Conservation (phyloP, 2,888 invertebrate genomes). For the Stenichneumon culpator region DNA sequence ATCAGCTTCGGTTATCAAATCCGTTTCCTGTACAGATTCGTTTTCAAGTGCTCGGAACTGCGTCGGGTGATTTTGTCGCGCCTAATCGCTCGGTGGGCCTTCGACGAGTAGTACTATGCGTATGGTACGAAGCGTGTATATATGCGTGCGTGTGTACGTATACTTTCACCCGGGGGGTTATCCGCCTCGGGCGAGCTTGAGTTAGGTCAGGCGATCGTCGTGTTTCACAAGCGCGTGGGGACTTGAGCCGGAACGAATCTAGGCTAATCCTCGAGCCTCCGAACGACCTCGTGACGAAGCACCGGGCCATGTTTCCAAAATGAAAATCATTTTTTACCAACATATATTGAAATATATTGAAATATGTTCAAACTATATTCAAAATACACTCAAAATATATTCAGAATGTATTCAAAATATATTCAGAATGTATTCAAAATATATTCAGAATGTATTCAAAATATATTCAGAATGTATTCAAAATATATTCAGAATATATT, state of each 20-base stretch:
- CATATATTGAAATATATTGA: neutral
- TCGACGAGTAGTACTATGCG: neutral
- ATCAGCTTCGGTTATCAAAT: conserved; percentile 6
- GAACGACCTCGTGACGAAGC: conserved; percentile 18
- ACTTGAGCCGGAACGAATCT: neutral
- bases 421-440: too few relatives aligned
- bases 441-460: neutral
- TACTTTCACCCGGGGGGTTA: conserved; percentile 1
- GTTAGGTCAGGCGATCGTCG: conserved; percentile 61
- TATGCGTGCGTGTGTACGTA: neutral
- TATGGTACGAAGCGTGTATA: neutral
- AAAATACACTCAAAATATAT: neutral
- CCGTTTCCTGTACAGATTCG: conserved; percentile 3
- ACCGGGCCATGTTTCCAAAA: neutral
- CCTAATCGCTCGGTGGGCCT: neutral
- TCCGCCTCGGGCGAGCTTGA: conserved; percentile 46
- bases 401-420: too few relatives aligned
- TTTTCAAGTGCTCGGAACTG: neutral
- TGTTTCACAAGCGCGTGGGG: conserved; percentile 2
- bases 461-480: too few relatives aligned
- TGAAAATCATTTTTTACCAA: neutral
- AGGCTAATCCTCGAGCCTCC: conserved; percentile 4
- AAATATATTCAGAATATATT: too few relatives aligned
- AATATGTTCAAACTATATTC: neutral
- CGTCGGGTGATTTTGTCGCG: neutral